Conservation (phyloP, 2,113 vertebrate genomes). For the Etheostoma spectabile region DNA sequence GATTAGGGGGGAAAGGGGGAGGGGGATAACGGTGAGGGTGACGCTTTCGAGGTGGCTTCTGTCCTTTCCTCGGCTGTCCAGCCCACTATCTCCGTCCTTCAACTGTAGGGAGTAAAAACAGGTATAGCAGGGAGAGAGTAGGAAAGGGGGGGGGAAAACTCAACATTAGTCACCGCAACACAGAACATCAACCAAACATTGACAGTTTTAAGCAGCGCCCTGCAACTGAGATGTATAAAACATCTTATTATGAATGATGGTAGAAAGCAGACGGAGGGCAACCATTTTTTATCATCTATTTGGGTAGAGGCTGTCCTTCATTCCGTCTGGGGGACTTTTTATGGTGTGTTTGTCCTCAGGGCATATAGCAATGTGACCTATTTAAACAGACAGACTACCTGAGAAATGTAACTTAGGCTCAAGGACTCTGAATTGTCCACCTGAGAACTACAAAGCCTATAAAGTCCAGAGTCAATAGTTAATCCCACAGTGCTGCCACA, state of each 20-base stretch:
- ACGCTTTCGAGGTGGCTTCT: conserved; percentile 68
- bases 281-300: conserved; percentile 64
- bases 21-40: conserved; percentile 64
- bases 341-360: conserved; percentile 51
- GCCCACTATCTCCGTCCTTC: conserved; percentile 82
- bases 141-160: conserved; percentile 40
- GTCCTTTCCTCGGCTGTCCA: conserved; percentile 71
- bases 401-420: conserved; percentile 56
- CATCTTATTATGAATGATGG: conserved; percentile 50
- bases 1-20: conserved; percentile 58
- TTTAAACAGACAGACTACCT: conserved; percentile 62
- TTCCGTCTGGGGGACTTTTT: conserved; percentile 64
- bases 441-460: conserved; percentile 44
- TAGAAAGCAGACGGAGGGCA: conserved; percentile 47
- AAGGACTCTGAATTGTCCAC: conserved; percentile 51
- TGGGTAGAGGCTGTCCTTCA: conserved; percentile 63
- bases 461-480: conserved; percentile 45
- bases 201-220: conserved; percentile 50
- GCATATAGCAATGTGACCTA: conserved; percentile 69
- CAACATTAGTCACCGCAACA: conserved; percentile 60
- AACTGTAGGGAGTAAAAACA: conserved; percentile 65
- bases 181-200: conserved; percentile 46
- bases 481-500: conserved; percentile 42
- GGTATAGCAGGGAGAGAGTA: conserved; percentile 25
- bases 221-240: conserved; percentile 40